phyloP scores from a whole-genome alignment of 2,888 invertebrate genomes.

The Tyria jacobaeae region DNA sequence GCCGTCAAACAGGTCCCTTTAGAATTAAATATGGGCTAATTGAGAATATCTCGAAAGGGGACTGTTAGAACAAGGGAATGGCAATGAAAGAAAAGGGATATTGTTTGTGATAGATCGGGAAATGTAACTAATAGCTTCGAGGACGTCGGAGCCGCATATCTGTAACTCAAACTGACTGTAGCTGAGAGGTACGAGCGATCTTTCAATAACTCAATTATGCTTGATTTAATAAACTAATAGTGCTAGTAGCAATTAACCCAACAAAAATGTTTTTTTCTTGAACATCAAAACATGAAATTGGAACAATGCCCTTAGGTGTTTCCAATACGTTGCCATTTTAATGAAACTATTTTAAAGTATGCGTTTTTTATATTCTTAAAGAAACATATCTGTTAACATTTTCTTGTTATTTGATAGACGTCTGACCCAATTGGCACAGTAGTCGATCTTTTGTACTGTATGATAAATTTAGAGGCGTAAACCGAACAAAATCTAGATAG shows the following conservation, averaged over 20 bases:
- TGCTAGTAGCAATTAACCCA: not conserved
- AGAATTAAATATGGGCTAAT: too few relatives aligned
- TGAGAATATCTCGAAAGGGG: too few relatives aligned
- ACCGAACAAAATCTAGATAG: conserved; percentile 25
- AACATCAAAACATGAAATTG: conserved; percentile 14
- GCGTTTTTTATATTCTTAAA: conserved; percentile 48
- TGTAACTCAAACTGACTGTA: too few relatives aligned
- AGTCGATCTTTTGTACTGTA: conserved; percentile 59
- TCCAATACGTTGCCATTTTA: conserved; percentile 28
- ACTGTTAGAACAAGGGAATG: too few relatives aligned
- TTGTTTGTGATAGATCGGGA: not conserved
- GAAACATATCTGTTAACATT: conserved; percentile 56
- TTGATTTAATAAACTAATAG: conserved; percentile 2
- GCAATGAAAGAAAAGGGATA: too few relatives aligned
- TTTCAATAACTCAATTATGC: too few relatives aligned
- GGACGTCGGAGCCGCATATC: too few relatives aligned
- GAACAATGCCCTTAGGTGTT: conserved; percentile 25
- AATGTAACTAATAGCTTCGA: too few relatives aligned
- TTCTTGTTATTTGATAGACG: conserved; percentile 66
- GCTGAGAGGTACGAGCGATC: too few relatives aligned
- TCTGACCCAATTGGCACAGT: conserved; percentile 80
- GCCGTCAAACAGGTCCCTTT: too few relatives aligned
- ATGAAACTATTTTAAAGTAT: conserved; percentile 43
- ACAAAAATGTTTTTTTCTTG: conserved; percentile 2
- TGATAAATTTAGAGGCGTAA: conserved; percentile 18